Base-by-base conservation (phyloP, 2,888 invertebrate species). In the Oligia fasciuncula region DNA sequence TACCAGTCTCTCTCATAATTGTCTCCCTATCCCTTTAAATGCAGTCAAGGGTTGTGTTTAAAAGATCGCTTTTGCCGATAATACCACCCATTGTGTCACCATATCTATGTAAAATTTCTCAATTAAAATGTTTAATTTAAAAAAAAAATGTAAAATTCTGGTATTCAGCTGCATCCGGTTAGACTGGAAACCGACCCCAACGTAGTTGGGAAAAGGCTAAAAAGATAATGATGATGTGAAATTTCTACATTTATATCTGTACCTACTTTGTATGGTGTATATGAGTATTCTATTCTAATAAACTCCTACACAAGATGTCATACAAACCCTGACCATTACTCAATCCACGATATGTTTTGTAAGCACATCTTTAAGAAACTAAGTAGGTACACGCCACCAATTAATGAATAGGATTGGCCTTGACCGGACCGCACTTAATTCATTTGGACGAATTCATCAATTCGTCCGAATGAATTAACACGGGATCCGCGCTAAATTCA, bases 301-400 rank as follows among this genome's bases (percentile, higher is more conserved):
- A 19, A 35, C 14, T 46, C 46, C 46, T 43, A 29, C 43, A 14
- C 66, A 66, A 72, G n/a, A 54, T 46, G n/a, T 35, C 35, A 19
- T 40, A 4, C 19, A 17, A 63, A 46, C n/a, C 13, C 5, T 35
- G 46, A 63, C n/a, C 14, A 74, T 81, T 54, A 40, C 74, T 40
- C 54, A 79, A 73, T 73, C 1, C n/a, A 11, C 23, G 35, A 67
- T 43, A 54, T 60, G 66, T 79, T 80, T 82, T 54, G 60, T 51
- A 82, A 80, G 43, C n/a, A 17, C 4, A 35, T 17, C 6, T 40
- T 9, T 29, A 49, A 19, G 6, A 65, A 5, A 77, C 23, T 51
- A 29, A 29, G 49, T 51, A 29, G 23, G 49, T 40, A 23, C 54
- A 13, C 69, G 29, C 9, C 35, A 43, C 1, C 0, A 35, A n/a